A percentile compares a stretch with the other conserved stretches of the same genome.
Evolutionary conservation across 37 sponge, comb jelly and placozoan species (phyloP).

Genomic region (Aplysina aerophoba): DNA sequence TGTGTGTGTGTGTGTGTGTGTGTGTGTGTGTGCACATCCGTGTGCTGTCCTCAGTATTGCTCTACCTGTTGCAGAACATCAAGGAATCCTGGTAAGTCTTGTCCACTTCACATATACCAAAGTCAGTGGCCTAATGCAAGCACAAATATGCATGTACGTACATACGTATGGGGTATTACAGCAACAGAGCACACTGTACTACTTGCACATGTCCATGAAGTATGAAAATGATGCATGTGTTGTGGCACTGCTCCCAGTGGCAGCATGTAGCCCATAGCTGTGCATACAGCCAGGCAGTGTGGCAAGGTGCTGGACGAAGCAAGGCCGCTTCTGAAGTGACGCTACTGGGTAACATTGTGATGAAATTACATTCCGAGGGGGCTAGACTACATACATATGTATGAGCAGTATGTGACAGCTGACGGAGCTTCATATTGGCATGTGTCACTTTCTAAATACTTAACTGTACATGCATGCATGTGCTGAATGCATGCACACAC

Average conservation of each 20-base stretch:
- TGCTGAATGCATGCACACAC: background rate
- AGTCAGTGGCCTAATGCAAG: conserved; percentile 52
- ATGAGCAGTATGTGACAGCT: background rate
- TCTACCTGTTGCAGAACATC: conserved; percentile 79
- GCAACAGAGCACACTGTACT: too few species aligned
- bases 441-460: too few species aligned
- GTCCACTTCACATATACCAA: conserved; percentile 79
- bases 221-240: too few species aligned
- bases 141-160: background rate
- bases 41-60: background rate
- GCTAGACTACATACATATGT: background rate
- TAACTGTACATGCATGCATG: background rate
- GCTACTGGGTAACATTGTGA: too few species aligned
- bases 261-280: too few species aligned
- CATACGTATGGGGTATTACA: too few species aligned
- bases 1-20: background rate
- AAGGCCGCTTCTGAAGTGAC: too few species aligned
- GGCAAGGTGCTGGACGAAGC: too few species aligned
- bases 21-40: background rate
- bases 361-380: too few species aligned
- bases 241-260: too few species aligned
- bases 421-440: background rate
- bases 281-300: too few species aligned
- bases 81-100: conserved; percentile 87
- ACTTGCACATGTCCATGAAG: too few species aligned